Conservation (phyloP, 1,140 invertebrate genomes). For the Littorina saxatilis region DNA sequence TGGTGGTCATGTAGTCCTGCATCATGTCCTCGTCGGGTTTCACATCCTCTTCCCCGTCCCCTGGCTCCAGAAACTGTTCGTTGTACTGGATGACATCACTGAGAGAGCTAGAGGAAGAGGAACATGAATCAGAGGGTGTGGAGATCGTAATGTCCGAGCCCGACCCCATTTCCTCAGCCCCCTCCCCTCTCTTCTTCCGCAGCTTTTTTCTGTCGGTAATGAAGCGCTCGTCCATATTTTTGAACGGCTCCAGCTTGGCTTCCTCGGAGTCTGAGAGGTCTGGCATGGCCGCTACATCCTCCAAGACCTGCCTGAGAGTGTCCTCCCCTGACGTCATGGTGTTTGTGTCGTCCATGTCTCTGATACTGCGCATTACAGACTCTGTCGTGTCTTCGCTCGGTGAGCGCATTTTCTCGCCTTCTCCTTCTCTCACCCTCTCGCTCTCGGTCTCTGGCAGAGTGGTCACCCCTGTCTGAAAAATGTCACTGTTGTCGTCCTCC, state of each 20-base stretch:
- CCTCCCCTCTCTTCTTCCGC: slow-evolving; percentile 27
- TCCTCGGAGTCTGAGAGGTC: slow-evolving; percentile 45
- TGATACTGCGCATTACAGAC: slow-evolving; percentile 58
- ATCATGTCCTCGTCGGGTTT: slow-evolving; percentile 67
- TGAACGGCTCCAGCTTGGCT: slow-evolving; percentile 48
- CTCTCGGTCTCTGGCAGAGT: background rate
- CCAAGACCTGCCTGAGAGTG: slow-evolving; percentile 42
- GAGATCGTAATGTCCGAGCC: slow-evolving; percentile 68
- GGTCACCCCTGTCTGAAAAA: background rate
- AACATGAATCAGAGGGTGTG: slow-evolving; percentile 56
- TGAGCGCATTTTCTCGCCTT: slow-evolving; percentile 2
- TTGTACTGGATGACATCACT: slow-evolving; percentile 56
- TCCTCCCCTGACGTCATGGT: slow-evolving; percentile 41
- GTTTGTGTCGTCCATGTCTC: slow-evolving; percentile 45
- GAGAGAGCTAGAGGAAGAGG: slow-evolving; percentile 58
- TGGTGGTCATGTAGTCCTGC: slow-evolving; percentile 59
- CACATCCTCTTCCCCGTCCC: slow-evolving; percentile 55
- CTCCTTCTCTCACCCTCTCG: background rate
- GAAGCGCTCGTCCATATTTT: slow-evolving; percentile 67
- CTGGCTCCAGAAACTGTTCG: slow-evolving; percentile 46
- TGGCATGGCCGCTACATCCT: slow-evolving; percentile 44
- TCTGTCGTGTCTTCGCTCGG: slow-evolving; percentile 50
- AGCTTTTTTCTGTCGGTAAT: slow-evolving; percentile 57
- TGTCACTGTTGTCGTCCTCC: background rate
- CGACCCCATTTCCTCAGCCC: slow-evolving; percentile 35